Evolutionary conservation across 2,113 vertebrate species (phyloP).

Genomic region (Phylloscopus trochiloides): DNA sequence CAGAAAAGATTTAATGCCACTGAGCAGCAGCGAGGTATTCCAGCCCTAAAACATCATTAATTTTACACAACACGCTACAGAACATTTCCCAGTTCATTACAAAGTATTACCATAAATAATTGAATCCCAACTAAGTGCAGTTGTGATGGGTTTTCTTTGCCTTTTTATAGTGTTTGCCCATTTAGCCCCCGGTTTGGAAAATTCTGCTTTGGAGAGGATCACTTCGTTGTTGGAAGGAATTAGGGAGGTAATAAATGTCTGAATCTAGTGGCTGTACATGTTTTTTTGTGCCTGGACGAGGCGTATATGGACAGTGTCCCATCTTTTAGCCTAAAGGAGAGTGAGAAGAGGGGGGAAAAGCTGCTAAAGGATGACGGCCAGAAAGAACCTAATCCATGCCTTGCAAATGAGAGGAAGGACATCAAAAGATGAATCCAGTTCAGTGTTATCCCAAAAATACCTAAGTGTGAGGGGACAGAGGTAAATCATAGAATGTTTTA

Average conservation of each 20-base stretch:
- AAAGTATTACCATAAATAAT: conserved; percentile 55
- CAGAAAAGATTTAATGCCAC: conserved; percentile 36
- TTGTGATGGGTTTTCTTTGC: background rate
- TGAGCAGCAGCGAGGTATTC: background rate
- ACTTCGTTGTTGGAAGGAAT: background rate
- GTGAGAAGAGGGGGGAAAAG: background rate
- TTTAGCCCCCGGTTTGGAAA: conserved; percentile 16
- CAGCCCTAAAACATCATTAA: conserved; percentile 59
- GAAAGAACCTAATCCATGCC: background rate
- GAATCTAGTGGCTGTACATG: background rate
- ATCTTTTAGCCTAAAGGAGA: background rate
- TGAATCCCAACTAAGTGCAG: conserved; percentile 47
- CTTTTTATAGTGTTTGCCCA: conserved; percentile 1
- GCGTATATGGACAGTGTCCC: background rate
- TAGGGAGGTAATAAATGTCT: background rate
- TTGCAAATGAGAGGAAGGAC: background rate
- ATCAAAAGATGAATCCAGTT: background rate
- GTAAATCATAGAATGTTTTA: background rate
- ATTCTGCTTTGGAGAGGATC: background rate
- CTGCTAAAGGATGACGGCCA: background rate
- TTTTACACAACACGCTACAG: conserved; percentile 33
- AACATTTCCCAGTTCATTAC: conserved; percentile 53
- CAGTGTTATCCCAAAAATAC: background rate
- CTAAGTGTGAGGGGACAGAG: background rate
- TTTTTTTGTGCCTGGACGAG: background rate